phyloP scores from a whole-genome alignment of 2,113 vertebrate species.

The Esox niger region DNA sequence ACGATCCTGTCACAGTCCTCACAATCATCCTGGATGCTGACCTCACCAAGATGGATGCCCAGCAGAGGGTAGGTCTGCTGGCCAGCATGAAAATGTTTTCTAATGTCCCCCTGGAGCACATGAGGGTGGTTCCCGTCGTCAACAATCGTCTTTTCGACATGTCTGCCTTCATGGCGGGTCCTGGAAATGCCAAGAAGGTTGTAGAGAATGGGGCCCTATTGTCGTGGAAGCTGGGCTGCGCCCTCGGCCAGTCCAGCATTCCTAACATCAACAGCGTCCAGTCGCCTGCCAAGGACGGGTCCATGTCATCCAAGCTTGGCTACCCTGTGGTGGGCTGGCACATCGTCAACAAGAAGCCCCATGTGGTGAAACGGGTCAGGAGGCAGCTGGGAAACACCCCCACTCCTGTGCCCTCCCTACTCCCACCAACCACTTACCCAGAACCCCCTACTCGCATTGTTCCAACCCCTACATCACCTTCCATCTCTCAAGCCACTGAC shows the following conservation, averaged over 20 bases:
- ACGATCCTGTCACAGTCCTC: conserved; percentile 87
- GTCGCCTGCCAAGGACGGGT: conserved; percentile 87
- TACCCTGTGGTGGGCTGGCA: conserved; percentile 98
- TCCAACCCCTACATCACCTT: conserved; percentile 88
- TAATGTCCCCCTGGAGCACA: conserved; percentile 82
- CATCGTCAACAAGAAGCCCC: conserved; percentile 94
- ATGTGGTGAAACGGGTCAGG: conserved; percentile 84
- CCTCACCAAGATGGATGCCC: conserved; percentile 91
- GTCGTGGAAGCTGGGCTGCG: conserved; percentile 94
- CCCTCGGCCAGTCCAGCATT: conserved; percentile 84
- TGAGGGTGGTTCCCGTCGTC: conserved; percentile 92
- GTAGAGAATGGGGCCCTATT: conserved; percentile 93
- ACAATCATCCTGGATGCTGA: conserved; percentile 96
- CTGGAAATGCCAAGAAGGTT: conserved; percentile 95
- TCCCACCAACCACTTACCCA: conserved; percentile 82
- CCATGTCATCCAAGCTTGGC: conserved; percentile 88
- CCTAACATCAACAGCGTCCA: conserved; percentile 90
- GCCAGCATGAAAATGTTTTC: conserved; percentile 86
- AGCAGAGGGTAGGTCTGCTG: conserved; percentile 84
- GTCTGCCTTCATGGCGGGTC: conserved; percentile 97
- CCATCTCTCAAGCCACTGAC: conserved; percentile 86
- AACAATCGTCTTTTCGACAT: conserved; percentile 97
- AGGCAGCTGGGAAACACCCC: conserved; percentile 91
- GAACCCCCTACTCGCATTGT: conserved; percentile 87
- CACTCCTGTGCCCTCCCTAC: conserved; percentile 84